Conservation (phyloP, 64 coral and sea anemone genomes). For the Pocillopora verrucosa region DNA sequence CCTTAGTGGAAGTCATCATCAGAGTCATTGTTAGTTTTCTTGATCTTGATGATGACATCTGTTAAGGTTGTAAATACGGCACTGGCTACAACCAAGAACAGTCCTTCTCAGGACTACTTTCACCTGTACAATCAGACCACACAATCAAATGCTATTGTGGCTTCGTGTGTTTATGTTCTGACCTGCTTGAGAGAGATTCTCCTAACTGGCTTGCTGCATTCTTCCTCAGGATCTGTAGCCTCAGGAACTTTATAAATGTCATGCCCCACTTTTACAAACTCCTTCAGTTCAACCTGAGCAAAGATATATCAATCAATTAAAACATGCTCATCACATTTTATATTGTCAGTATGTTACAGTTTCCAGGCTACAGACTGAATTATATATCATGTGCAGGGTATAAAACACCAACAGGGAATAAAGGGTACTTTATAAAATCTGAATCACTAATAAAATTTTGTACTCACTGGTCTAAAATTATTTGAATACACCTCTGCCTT, state of each 20-base stretch:
- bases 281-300: constrained; percentile 77
- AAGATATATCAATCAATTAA: constrained; percentile 7
- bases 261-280: constrained; percentile 77
- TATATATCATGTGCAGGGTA: no score
- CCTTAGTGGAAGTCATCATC: no score
- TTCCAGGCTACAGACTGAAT: no score
- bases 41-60: no score
- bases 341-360: no score
- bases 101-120: no score
- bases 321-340: neutral
- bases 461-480: constrained; percentile 95
- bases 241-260: constrained; percentile 46
- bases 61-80: no score
- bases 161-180: neutral
- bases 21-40: no score
- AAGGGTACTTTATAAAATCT: no score
- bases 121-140: neutral
- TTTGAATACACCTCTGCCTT: constrained; percentile 84
- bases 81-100: no score
- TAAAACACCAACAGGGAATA: no score
- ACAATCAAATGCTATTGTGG: neutral
- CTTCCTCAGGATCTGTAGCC: constrained; percentile 21
- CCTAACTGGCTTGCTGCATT: constrained; percentile 5
- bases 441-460: neutral
- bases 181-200: neutral